Conservation (phyloP, 2,113 vertebrate species). For the Microcebus lehilahytsara region DNA sequence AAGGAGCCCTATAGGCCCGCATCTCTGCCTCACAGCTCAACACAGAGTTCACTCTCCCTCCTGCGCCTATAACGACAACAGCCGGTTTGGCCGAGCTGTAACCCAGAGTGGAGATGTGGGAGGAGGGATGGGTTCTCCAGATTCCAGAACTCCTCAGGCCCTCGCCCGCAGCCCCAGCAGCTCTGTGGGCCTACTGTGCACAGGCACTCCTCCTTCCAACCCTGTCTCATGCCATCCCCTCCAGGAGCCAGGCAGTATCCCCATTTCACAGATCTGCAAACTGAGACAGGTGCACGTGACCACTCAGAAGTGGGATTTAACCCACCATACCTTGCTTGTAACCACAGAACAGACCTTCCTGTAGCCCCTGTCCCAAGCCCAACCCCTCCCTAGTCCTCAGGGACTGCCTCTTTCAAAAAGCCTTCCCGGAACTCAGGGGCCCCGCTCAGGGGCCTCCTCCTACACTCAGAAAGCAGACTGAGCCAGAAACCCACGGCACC, state of each 20-base stretch:
- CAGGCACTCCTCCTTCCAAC: not conserved
- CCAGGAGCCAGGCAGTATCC: not conserved
- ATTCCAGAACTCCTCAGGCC: not conserved
- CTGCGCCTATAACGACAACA: not conserved
- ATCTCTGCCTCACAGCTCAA: not conserved
- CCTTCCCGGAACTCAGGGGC: not conserved
- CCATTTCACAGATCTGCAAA: slow-evolving; percentile 10
- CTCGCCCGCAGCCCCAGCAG: not conserved
- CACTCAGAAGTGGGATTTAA: not conserved
- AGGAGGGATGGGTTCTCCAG: not conserved
- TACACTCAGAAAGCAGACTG: not conserved
- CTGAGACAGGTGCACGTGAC: not conserved
- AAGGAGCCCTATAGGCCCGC: not conserved
- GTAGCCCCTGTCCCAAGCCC: not conserved
- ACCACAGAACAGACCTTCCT: not conserved
- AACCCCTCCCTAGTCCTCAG: not conserved
- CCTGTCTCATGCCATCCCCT: not conserved
- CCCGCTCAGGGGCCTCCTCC: not conserved
- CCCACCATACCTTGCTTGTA: not conserved
- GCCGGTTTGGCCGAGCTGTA: not conserved
- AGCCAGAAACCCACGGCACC: not conserved
- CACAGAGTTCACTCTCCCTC: not conserved
- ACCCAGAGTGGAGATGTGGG: not conserved
- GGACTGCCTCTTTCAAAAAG: not conserved
- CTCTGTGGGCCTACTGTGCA: not conserved